Evolutionary conservation across 2,113 vertebrate species (phyloP), one percentile per base, ranked within the genome.

Genomic region (Falcunculus frontatus): DNA sequence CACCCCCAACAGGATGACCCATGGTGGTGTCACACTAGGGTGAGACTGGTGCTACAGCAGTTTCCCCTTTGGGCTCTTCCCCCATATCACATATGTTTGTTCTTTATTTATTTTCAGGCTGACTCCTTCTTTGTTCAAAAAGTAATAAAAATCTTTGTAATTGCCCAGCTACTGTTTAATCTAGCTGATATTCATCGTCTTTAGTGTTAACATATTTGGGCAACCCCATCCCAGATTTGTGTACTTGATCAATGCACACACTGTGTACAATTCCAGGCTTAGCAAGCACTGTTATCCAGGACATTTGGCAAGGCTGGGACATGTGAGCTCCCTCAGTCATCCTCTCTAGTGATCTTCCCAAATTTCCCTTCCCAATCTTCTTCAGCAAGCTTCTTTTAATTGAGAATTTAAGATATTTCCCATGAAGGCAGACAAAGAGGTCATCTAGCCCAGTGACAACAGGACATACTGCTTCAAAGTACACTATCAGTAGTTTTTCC

Each of bases 1-100:
- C 32, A 57, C 27, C 42, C 52, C 32, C 57, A 55, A 10, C 11
- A 63, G 32, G 11, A 21, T 69, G 50, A 77, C 59, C 64, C 27
- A 9, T 13, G n/a, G 26, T 37, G 33, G 6, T 35, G 39, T 50
- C 60, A 82, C 78, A 49, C 18, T 10, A 62, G 37, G 5, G 15
- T 49, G 26, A 0, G 0, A 39, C 23, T 64, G 15, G 10, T 44
- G 13, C 46, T 41, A 13, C 55, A 68, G 35, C 9, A 4, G 5
- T 47, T 81, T 94, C 26, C 11, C 53, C 47, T 47, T 47, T 1
- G 1, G 7, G 9, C 7, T 55, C 13, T 63, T 52, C 52, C 18
- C 22, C 33, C 27, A 41, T 19, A 76, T 33, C 30, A 68, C 16
- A 49, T 39, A 30, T 60, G 4, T 10, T 87, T 78, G 10, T 35